Evolutionary conservation across 2,797 vertebrate species (phyloP).

Genomic region (Galago senegalensis): DNA sequence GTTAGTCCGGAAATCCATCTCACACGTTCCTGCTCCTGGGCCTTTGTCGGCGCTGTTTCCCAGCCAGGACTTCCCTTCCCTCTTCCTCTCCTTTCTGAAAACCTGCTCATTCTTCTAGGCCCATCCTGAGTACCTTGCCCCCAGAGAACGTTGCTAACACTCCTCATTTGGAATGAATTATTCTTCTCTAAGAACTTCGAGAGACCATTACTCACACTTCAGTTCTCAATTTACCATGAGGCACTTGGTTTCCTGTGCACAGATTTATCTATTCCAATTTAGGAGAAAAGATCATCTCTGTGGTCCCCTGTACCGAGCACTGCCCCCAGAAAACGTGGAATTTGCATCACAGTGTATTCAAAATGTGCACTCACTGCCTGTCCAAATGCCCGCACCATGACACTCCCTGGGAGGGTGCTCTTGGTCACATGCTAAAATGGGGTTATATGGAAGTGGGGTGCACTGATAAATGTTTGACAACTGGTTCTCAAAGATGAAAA

Average conservation of each 20-base stretch:
- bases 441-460: not conserved
- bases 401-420: not conserved
- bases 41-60: not conserved
- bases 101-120: not conserved
- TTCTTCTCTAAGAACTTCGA: not conserved
- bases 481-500: not conserved
- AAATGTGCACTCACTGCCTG: not conserved
- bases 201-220: not conserved
- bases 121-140: not conserved
- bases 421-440: not conserved
- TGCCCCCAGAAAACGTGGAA: not conserved
- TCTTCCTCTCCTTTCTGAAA: not conserved
- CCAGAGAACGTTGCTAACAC: not conserved
- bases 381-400: not conserved
- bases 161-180: not conserved
- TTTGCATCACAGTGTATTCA: slow-evolving; percentile 28
- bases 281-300: not conserved
- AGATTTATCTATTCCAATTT: not conserved
- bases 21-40: not conserved
- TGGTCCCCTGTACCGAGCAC: not conserved
- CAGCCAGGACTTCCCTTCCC: not conserved
- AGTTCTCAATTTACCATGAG: not conserved
- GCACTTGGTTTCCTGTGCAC: not conserved
- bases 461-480: slow-evolving; percentile 20
- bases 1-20: not conserved